phyloP scores from a whole-genome alignment of 2,888 invertebrate species.

The Xylocampa areola region DNA sequence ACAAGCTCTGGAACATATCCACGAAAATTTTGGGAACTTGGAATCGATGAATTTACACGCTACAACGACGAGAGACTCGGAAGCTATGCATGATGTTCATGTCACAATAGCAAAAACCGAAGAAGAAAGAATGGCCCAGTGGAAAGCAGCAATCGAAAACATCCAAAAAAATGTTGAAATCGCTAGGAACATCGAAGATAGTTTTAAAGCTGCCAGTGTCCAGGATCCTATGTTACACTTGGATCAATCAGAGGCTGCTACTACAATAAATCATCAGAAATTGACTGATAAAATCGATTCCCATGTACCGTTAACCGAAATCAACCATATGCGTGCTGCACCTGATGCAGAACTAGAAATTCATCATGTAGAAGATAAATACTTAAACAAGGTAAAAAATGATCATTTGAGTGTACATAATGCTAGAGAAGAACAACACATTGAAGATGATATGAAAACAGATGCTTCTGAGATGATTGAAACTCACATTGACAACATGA shows the following conservation, averaged over 20 bases:
- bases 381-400: conserved; percentile 4
- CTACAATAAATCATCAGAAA: conserved; percentile 31
- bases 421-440: conserved; percentile 20
- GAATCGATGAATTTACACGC: conserved; percentile 70
- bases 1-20: conserved; percentile 76
- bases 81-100: conserved; percentile 59
- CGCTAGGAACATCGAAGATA: conserved; percentile 79
- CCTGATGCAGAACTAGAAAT: conserved; percentile 31
- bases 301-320: conserved; percentile 13
- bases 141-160: conserved; percentile 78
- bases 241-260: conserved; percentile 36
- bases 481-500: conserved; percentile 50
- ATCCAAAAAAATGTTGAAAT: conserved; percentile 76
- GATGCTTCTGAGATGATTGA: conserved; percentile 61
- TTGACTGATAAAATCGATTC: conserved; percentile 19
- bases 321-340: conserved; percentile 39
- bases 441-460: conserved; percentile 56
- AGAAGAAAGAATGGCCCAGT: conserved; percentile 75
- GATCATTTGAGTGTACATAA: conserved; percentile 14
- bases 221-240: conserved; percentile 33
- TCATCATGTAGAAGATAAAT: conserved; percentile 14
- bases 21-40: conserved; percentile 72
- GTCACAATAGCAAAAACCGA: conserved; percentile 65
- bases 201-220: conserved; percentile 64
- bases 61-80: conserved; percentile 61